phyloP scores from a whole-genome alignment of 2,888 invertebrate species.

The Thyatira batis region DNA sequence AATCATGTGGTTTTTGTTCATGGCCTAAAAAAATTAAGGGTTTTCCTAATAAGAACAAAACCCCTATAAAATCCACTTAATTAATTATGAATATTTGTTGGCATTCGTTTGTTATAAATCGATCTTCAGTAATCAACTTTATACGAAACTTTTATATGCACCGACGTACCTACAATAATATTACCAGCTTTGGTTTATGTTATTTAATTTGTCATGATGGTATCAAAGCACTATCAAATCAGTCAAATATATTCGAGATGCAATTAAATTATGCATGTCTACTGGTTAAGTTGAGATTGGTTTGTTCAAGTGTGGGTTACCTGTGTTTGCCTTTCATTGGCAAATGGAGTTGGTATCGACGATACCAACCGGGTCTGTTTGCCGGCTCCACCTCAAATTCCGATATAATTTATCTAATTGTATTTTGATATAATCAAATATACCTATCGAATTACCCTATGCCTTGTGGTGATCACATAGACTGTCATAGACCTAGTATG shows the following conservation, averaged over 20 bases:
- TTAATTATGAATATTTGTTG: too few relatives aligned
- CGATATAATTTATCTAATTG: slow-evolving; percentile 46
- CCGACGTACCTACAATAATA: too few relatives aligned
- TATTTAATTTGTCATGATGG: background rate
- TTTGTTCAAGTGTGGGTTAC: slow-evolving; percentile 47
- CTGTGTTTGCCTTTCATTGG: slow-evolving; percentile 61
- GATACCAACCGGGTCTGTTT: slow-evolving; percentile 32
- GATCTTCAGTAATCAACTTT: too few relatives aligned
- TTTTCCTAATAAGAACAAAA: too few relatives aligned
- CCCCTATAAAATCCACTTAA: too few relatives aligned
- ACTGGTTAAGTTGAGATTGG: slow-evolving; percentile 36
- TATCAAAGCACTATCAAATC: background rate
- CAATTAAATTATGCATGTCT: slow-evolving; percentile 44
- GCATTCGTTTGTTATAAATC: too few relatives aligned
- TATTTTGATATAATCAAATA: slow-evolving; percentile 6
- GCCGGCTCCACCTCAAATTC: slow-evolving; percentile 40
- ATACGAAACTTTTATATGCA: background rate
- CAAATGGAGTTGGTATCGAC: slow-evolving; percentile 45
- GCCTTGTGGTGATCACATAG: too few relatives aligned
- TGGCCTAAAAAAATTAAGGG: too few relatives aligned
- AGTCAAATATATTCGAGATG: slow-evolving; percentile 37
- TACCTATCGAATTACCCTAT: too few relatives aligned
- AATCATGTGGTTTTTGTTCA: background rate
- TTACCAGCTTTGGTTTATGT: too few relatives aligned
- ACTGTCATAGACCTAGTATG: too few relatives aligned